These are phyloP conservation scores for Protobothrops flavoviridis DNA, from an alignment of 2,113 vertebrate species.

Conservation along the genomic window DNA sequence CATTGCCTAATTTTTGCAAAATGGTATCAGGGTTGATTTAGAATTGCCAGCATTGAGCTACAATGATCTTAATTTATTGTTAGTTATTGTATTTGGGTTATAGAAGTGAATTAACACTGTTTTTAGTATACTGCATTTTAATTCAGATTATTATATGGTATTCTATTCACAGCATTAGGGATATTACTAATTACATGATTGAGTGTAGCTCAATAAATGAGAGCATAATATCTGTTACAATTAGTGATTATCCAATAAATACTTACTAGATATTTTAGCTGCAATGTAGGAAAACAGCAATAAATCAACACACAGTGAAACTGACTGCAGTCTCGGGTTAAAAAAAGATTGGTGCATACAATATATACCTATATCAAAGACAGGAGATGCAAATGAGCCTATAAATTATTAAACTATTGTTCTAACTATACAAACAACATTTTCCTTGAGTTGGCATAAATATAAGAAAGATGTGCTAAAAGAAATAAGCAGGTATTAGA, in stretches of 20 bases:
- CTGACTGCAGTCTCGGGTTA: background rate
- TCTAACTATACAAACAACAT: background rate
- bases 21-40: background rate
- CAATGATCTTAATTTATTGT: background rate
- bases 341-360: background rate
- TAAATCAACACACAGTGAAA: background rate
- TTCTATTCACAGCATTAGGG: background rate
- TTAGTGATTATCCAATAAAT: background rate
- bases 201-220: background rate
- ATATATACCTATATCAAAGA: background rate
- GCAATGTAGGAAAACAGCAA: background rate
- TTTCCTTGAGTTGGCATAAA: background rate
- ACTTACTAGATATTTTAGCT: background rate
- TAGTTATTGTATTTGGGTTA: background rate
- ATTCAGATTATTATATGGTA: background rate
- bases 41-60: background rate
- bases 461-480: background rate
- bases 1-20: background rate
- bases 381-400: background rate
- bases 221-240: background rate
- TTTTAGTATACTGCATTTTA: background rate
- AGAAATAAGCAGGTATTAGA: background rate
- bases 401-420: background rate
- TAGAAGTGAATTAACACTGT: background rate
- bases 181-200: background rate